A percentile compares a stretch with the other conserved stretches of the same genome.
Evolutionary conservation across 2,888 invertebrate species (phyloP).

Genomic region (Prosopocoilus inquinatus): DNA sequence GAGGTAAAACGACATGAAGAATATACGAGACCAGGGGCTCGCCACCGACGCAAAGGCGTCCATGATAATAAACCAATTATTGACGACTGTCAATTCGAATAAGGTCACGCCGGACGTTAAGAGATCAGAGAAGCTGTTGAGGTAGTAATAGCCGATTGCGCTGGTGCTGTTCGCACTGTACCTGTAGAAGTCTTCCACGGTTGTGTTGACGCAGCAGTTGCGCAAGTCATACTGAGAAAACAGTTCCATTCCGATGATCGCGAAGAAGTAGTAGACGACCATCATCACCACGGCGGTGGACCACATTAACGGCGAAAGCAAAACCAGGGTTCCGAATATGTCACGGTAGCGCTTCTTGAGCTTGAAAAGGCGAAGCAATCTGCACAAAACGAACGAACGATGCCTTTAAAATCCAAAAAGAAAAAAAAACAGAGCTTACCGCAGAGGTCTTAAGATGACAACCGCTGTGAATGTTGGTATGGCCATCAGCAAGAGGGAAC

Average conservation of each 20-base stretch:
- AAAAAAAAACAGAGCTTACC: constrained; percentile 44
- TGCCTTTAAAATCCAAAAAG: neutral
- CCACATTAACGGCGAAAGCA: constrained; percentile 78
- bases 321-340: constrained; percentile 78
- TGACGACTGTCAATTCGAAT: constrained; percentile 87
- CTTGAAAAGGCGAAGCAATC: constrained; percentile 70
- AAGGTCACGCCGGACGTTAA: constrained; percentile 69
- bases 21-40: constrained; percentile 69
- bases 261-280: constrained; percentile 85
- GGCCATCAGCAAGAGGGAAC: constrained; percentile 65
- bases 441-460: constrained; percentile 69
- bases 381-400: constrained; percentile 18
- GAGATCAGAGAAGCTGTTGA: constrained; percentile 81
- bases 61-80: constrained; percentile 93
- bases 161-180: constrained; percentile 67
- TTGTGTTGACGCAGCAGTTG: constrained; percentile 83
- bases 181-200: constrained; percentile 79
- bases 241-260: constrained; percentile 86
- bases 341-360: constrained; percentile 79
- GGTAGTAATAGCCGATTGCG: constrained; percentile 78
- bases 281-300: constrained; percentile 81
- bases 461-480: constrained; percentile 69
- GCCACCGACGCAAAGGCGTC: constrained; percentile 75
- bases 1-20: constrained; percentile 85
- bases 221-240: constrained; percentile 72